Evolutionary conservation across 2,888 invertebrate species (phyloP).

Genomic region (Drosophila mimetica): DNA sequence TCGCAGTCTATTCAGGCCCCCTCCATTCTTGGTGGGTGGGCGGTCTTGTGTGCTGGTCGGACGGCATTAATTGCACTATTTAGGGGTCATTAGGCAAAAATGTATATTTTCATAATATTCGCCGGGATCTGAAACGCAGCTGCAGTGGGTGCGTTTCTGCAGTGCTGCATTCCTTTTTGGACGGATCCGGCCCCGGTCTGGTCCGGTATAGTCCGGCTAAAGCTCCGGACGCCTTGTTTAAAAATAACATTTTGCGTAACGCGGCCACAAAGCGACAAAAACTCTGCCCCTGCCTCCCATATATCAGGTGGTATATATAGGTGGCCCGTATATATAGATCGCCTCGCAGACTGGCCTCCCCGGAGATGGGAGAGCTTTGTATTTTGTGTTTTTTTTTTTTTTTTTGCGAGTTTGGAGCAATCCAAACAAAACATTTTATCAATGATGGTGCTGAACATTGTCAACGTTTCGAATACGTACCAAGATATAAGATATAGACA

Average conservation of each 20-base stretch:
- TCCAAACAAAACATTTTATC: slow-evolving; percentile 55
- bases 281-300: slow-evolving; percentile 51
- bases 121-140: slow-evolving; percentile 22
- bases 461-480: slow-evolving; percentile 33
- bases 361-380: slow-evolving; percentile 50
- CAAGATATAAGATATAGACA: slow-evolving; percentile 12
- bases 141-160: slow-evolving; percentile 44
- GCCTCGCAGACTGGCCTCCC: slow-evolving; percentile 65
- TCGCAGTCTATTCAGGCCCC: neutral
- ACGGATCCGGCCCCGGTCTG: slow-evolving; percentile 39
- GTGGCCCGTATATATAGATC: slow-evolving; percentile 33
- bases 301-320: slow-evolving; percentile 39
- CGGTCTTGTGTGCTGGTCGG: slow-evolving; percentile 40
- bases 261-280: slow-evolving; percentile 57
- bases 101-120: slow-evolving; percentile 20
- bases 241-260: slow-evolving; percentile 84
- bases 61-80: slow-evolving; percentile 38
- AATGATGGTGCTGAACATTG: slow-evolving; percentile 51
- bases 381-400: slow-evolving; percentile 7
- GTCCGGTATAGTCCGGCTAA: slow-evolving; percentile 56
- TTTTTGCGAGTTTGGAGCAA: slow-evolving; percentile 39
- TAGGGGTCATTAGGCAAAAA: slow-evolving; percentile 38
- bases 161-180: neutral
- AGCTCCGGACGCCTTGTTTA: slow-evolving; percentile 80
- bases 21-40: slow-evolving; percentile 13